A percentile compares a stretch with the other conserved stretches of the same genome.
phyloP scores from a whole-genome alignment of 2,113 vertebrate genomes.

The Odobenus rosmarus region DNA sequence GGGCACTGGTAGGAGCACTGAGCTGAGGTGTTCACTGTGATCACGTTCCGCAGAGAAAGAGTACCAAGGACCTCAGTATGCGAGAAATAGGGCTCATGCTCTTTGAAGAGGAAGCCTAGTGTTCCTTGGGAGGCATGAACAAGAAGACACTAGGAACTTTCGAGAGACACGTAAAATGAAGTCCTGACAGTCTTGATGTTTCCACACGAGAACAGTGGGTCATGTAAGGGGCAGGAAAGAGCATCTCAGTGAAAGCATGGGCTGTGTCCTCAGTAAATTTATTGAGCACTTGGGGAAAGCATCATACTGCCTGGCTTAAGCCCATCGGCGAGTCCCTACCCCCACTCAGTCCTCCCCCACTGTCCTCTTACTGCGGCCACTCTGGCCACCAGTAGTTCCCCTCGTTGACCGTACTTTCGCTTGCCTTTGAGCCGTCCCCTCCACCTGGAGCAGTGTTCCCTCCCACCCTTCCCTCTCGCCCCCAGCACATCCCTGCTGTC shows the following conservation, averaged over 20 bases:
- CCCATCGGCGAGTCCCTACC: background rate
- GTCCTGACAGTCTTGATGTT: background rate
- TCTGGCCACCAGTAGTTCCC: no score
- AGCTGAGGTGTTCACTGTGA: no score
- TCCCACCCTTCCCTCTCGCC: background rate
- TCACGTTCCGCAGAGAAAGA: background rate
- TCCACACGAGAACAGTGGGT: rapidly evolving
- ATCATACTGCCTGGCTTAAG: background rate
- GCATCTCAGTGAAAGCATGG: background rate
- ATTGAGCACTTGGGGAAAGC: background rate
- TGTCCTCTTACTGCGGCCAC: background rate
- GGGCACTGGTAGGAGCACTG: rapidly evolving
- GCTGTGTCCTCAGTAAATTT: background rate
- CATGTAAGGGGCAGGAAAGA: background rate
- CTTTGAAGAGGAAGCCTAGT: background rate
- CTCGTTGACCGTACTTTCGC: rapidly evolving
- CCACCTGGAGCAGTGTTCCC: rapidly evolving
- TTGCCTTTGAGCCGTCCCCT: background rate
- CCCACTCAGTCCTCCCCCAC: background rate
- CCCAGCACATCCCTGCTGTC: background rate
- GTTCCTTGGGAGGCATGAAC: background rate
- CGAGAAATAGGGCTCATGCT: background rate
- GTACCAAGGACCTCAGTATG: background rate
- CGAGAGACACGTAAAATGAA: background rate
- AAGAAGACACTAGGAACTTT: background rate